phyloP scores from a whole-genome alignment of 2,797 vertebrate genomes.

The Lindbergichthys nudifrons region DNA sequence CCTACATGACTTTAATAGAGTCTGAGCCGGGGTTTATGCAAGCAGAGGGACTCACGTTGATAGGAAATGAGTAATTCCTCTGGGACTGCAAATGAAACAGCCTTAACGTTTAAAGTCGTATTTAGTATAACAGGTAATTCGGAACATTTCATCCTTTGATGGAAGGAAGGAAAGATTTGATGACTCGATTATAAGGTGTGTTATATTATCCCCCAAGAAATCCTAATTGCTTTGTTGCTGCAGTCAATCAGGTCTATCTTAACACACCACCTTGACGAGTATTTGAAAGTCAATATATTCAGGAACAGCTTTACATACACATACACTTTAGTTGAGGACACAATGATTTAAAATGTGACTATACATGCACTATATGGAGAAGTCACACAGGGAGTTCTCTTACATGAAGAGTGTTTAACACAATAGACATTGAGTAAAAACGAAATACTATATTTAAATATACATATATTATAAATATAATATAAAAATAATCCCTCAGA shows the following conservation, averaged over 20 bases:
- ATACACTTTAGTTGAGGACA: slow-evolving; percentile 3
- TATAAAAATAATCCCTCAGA: slow-evolving; percentile 25
- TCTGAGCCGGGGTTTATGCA: slow-evolving; percentile 60
- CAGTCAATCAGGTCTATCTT: slow-evolving; percentile 30
- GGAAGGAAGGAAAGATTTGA: slow-evolving; percentile 29
- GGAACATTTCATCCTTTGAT: slow-evolving; percentile 41
- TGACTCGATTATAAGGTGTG: slow-evolving; percentile 30
- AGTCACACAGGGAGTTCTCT: slow-evolving; percentile 18
- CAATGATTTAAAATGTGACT: background rate
- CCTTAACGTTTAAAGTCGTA: slow-evolving; percentile 53
- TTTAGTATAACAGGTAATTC: slow-evolving; percentile 20
- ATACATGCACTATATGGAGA: background rate
- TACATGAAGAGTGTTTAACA: slow-evolving; percentile 24
- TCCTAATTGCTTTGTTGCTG: slow-evolving; percentile 19
- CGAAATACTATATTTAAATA: too few relatives aligned
- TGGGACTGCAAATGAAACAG: slow-evolving; percentile 62
- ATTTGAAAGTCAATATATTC: slow-evolving; percentile 1
- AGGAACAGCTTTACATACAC: background rate
- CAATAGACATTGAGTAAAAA: slow-evolving; percentile 19
- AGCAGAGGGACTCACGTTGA: slow-evolving; percentile 55
- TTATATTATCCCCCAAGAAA: background rate
- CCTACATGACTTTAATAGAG: slow-evolving; percentile 80
- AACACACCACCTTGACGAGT: slow-evolving; percentile 14
- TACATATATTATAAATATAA: too few relatives aligned
- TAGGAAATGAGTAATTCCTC: slow-evolving; percentile 62